Evolutionary conservation across 2,113 vertebrate genomes (phyloP).

Genomic region (Octodon degus): DNA sequence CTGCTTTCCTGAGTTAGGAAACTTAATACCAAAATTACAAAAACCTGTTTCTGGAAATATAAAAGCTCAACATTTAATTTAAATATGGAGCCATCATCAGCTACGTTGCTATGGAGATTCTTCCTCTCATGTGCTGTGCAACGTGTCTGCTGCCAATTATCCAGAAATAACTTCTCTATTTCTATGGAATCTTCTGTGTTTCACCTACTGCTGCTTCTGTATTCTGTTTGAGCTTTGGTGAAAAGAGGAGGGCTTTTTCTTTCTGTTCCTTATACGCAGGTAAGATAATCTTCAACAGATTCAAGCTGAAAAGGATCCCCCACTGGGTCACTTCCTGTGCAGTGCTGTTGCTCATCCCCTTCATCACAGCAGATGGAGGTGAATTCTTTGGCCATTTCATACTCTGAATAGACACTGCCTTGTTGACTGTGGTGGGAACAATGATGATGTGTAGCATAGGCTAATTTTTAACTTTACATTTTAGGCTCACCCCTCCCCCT

Average conservation of each 20-base stretch:
- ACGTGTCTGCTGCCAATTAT: conserved; percentile 81
- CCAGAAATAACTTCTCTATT: conserved; percentile 82
- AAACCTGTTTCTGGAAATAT: conserved; percentile 68
- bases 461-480: conserved; percentile 2
- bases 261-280: conserved; percentile 55
- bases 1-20: conserved; percentile 51
- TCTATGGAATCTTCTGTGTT: conserved; percentile 73
- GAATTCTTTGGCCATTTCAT: conserved; percentile 36
- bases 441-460: neutral
- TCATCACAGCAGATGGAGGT: neutral
- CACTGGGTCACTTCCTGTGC: conserved; percentile 73
- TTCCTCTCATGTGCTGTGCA: conserved; percentile 73
- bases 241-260: conserved; percentile 60
- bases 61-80: conserved; percentile 76
- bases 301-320: conserved; percentile 61
- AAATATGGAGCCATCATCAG: conserved; percentile 77
- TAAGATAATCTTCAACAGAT: conserved; percentile 61
- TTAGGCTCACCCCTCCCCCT: neutral
- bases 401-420: neutral
- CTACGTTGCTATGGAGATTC: conserved; percentile 79
- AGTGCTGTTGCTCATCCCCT: conserved; percentile 41
- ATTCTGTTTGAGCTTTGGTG: conserved; percentile 57
- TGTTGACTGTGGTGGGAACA: neutral
- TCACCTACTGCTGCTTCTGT: conserved; percentile 73
- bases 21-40: conserved; percentile 65